Conservation (phyloP, 2,888 invertebrate genomes). For the Andrena minutula region DNA sequence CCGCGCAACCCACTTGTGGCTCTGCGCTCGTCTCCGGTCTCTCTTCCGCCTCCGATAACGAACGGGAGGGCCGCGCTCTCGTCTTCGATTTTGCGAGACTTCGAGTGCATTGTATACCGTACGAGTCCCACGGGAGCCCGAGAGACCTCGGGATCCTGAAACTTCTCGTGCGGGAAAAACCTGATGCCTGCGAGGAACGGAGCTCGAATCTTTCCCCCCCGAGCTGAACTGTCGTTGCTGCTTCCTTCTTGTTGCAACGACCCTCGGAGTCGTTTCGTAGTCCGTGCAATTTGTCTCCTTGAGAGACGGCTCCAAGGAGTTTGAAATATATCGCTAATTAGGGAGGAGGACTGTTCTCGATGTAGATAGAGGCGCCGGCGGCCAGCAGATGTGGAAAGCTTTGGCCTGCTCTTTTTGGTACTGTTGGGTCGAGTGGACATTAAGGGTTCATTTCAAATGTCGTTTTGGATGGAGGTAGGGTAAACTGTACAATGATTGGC, state of each 20-base stretch:
- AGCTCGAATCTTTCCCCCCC: neutral
- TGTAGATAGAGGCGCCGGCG: too few relatives aligned
- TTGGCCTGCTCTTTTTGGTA: too few relatives aligned
- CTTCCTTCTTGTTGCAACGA: neutral
- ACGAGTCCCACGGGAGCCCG: slow-evolving; percentile 30
- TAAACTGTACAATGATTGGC: too few relatives aligned
- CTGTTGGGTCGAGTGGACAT: too few relatives aligned
- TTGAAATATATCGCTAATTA: neutral
- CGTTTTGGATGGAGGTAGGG: too few relatives aligned
- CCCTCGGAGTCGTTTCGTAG: neutral
- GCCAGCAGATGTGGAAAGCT: too few relatives aligned
- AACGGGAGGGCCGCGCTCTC: slow-evolving; percentile 29
- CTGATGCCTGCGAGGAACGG: slow-evolving; percentile 10
- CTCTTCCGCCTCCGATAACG: slow-evolving; percentile 41
- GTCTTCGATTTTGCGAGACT: slow-evolving; percentile 42
- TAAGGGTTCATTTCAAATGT: too few relatives aligned
- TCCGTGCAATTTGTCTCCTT: neutral
- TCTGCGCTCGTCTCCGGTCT: slow-evolving; percentile 29
- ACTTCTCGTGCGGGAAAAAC: slow-evolving; percentile 14
- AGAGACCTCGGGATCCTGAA: slow-evolving; percentile 15
- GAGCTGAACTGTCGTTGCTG: neutral
- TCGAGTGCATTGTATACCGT: slow-evolving; percentile 47
- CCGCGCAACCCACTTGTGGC: slow-evolving; percentile 42
- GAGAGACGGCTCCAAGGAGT: neutral
- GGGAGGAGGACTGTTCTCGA: too few relatives aligned